A percentile compares a stretch with the other conserved stretches of the same genome.
Conservation (phyloP, 2,888 invertebrate species). For the Coelopa pilipes region DNA sequence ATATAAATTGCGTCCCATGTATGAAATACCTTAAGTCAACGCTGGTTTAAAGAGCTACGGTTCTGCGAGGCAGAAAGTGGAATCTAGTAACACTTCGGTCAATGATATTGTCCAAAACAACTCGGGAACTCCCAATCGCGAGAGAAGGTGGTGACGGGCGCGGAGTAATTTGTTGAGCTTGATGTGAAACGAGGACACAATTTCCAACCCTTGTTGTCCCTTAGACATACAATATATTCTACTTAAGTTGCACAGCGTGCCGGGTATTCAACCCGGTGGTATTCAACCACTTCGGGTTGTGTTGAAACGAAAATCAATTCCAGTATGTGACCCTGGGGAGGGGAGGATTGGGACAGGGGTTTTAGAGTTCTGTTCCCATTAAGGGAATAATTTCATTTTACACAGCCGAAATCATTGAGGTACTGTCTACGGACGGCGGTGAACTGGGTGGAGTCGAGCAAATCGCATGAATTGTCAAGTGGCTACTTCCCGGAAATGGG, state of each 20-base stretch:
- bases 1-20: conserved; percentile 1
- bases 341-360: not conserved
- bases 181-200: not conserved
- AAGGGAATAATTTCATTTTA: not conserved
- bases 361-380: conserved; percentile 2
- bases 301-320: conserved; percentile 25
- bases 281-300: not conserved
- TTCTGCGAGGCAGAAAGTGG: not conserved
- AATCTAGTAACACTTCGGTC: conserved; percentile 6
- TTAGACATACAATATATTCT: conserved; percentile 8
- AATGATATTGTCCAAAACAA: conserved; percentile 3
- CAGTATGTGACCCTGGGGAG: not conserved
- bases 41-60: not conserved
- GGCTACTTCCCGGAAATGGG: too few species aligned
- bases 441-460: too few species aligned
- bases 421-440: too few species aligned
- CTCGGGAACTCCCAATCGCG: not conserved
- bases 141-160: not conserved
- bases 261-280: not conserved
- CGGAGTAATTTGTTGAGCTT: not conserved
- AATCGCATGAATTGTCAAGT: too few species aligned
- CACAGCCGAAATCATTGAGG: too few species aligned
- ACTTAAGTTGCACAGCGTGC: not conserved
- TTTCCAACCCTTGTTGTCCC: not conserved
- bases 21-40: not conserved